Percentiles rank a stretch among this genome's conserved stretches.
Evolutionary conservation across 2,113 vertebrate genomes (phyloP).

Genomic region (Elgaria multicarinata): DNA sequence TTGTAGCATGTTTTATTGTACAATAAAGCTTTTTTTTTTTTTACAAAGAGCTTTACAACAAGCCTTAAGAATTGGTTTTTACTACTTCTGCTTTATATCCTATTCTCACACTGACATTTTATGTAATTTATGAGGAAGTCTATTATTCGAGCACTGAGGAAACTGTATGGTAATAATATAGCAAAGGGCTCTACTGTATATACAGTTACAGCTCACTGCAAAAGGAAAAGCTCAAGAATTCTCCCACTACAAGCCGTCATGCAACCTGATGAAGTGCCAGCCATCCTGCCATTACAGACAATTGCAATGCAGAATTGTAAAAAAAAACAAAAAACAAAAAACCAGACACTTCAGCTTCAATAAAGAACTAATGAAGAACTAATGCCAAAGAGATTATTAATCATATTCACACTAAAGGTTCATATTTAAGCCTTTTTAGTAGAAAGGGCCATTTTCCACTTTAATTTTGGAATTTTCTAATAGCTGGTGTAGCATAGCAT

Average conservation of each 20-base stretch:
- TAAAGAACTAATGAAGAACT: background rate
- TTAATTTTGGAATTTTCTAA: background rate
- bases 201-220: background rate
- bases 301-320: background rate
- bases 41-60: background rate
- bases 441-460: background rate
- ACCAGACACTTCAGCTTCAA: background rate
- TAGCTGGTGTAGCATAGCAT: background rate
- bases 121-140: background rate
- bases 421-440: background rate
- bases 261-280: too few species aligned
- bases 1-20: background rate
- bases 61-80: background rate
- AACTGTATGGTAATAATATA: background rate
- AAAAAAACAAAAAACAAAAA: too few species aligned
- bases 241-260: background rate
- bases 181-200: background rate
- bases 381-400: background rate
- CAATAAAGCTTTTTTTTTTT: background rate
- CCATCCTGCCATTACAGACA: background rate
- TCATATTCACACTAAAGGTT: background rate
- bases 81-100: background rate
- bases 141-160: background rate
- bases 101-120: background rate
- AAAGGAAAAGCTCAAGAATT: background rate